Base-by-base conservation (phyloP, 2,797 vertebrate species). In the Catharus ustulatus region DNA sequence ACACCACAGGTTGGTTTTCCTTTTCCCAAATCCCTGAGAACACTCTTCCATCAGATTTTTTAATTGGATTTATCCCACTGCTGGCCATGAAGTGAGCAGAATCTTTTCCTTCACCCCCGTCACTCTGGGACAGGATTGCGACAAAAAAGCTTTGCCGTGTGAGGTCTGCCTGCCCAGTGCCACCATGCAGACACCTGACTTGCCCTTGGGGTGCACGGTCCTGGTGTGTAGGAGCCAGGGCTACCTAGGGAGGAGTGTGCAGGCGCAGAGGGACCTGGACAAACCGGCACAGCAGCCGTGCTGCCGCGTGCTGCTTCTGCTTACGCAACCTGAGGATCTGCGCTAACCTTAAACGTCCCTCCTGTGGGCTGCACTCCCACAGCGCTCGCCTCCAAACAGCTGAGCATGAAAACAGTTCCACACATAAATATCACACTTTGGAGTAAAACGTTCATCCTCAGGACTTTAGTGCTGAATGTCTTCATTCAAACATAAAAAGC, bases 401-500 rank as follows among this genome's bases (percentile, higher is more conserved):
- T 89, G 82, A 93, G 84, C 82, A n/a, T 49, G 84, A 85, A 91
- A 94, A 93, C 2, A 93, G 40, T 30, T 85, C 87, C 66, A 52
- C 73, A 61, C 43, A 87, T 54, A 86, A 94, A 86, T 94, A 91
- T 86, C 85, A 84, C 89, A 90, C 85, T 93, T 86, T 22, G 51
- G 82, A 94, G 79, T 86, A 94, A 93, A 95, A 68, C 1, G 5
- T 72, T 84, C 66, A 66, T 77, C 62, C 73, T 59, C 66, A 21
- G 62, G 79, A 90, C 69, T 90, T 73, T 45, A 3, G 29, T 42
- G 58, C 15, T 89, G 74, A 89, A 83, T 18, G 40, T 75, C 58
- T 92, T 88, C 66, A 90, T 92, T 96, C 67, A 91, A 94, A 89
- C 51, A 85, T 16, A 63, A 71, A 87, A 71, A 81, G 69, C 67